These are phyloP conservation scores for Myanophis thanlyinensis DNA, from an alignment of 2,113 vertebrate species.

Conservation along the genomic window DNA sequence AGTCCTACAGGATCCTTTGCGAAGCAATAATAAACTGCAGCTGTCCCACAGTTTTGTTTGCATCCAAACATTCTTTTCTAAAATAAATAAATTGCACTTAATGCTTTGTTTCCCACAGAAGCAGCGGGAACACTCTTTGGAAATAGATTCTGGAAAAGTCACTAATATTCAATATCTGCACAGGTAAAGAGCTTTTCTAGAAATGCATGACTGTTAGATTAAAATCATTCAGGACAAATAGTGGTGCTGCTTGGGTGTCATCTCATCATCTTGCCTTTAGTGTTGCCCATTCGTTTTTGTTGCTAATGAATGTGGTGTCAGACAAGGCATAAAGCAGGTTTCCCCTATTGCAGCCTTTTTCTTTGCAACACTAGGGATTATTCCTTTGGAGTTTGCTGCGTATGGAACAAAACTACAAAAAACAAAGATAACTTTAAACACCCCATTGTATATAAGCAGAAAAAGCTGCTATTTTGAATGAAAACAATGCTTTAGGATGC, in stretches of 20 bases:
- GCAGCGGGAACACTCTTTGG: constrained; percentile 83
- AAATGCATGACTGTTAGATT: background rate
- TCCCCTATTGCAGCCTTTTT: background rate
- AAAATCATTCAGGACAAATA: background rate
- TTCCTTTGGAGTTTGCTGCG: background rate
- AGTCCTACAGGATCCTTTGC: background rate
- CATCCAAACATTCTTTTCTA: background rate
- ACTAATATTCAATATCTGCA: constrained; percentile 95
- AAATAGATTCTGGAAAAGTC: constrained; percentile 86
- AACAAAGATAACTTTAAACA: background rate
- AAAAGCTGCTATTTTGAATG: background rate
- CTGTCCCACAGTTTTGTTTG: background rate
- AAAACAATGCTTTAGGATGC: background rate
- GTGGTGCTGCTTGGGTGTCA: background rate
- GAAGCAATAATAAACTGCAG: background rate
- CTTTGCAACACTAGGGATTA: background rate
- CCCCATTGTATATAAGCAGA: background rate
- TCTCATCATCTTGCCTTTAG: background rate
- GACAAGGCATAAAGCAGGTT: background rate
- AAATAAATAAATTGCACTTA: constrained; percentile 2
- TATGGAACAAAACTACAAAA: background rate
- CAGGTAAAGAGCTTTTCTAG: constrained; percentile 75
- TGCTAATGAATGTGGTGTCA: constrained; percentile 1
- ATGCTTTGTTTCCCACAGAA: constrained; percentile 74
- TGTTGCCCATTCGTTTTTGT: constrained; percentile 1